phyloP scores from a whole-genome alignment of 1,140 invertebrate genomes.

The Heliothis subflexa region DNA sequence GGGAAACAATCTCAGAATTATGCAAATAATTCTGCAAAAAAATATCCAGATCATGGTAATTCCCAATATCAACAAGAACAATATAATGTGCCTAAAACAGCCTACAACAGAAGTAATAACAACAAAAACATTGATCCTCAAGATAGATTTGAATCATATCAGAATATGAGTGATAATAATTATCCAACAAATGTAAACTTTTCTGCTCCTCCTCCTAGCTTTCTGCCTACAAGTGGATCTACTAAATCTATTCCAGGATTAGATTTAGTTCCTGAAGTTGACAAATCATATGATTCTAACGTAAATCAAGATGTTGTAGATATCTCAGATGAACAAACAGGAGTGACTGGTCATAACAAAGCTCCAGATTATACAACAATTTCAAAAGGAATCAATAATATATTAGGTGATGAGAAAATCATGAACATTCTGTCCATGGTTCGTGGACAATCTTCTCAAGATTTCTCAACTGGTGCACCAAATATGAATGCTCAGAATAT shows the following conservation, averaged over 20 bases:
- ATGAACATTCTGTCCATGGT: slow-evolving; percentile 87
- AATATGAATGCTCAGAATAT: slow-evolving; percentile 47
- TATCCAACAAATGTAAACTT: slow-evolving; percentile 36
- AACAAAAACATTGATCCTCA: slow-evolving; percentile 60
- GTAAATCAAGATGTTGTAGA: slow-evolving; percentile 71
- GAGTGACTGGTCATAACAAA: slow-evolving; percentile 46
- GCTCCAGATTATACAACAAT: slow-evolving; percentile 86
- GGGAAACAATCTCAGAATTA: slow-evolving; percentile 45
- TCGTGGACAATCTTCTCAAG: slow-evolving; percentile 53
- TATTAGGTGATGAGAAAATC: slow-evolving; percentile 88
- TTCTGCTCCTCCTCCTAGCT: slow-evolving; percentile 51
- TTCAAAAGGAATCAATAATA: slow-evolving; percentile 87
- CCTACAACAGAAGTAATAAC: slow-evolving; percentile 59
- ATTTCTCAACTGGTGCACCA: slow-evolving; percentile 1
- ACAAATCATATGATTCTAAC: slow-evolving; percentile 57
- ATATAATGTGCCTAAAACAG: slow-evolving; percentile 51
- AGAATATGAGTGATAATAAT: slow-evolving; percentile 41
- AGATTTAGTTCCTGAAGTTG: slow-evolving; percentile 87
- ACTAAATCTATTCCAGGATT: slow-evolving; percentile 88
- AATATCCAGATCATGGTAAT: slow-evolving; percentile 14
- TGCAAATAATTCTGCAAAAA: slow-evolving; percentile 18
- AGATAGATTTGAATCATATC: slow-evolving; percentile 68
- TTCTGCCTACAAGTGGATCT: slow-evolving; percentile 66
- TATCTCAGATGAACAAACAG: slow-evolving; percentile 69
- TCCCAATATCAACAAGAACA: slow-evolving; percentile 50